Conservation (phyloP, 2,797 vertebrate genomes). For the Brachymystax lenok region DNA sequence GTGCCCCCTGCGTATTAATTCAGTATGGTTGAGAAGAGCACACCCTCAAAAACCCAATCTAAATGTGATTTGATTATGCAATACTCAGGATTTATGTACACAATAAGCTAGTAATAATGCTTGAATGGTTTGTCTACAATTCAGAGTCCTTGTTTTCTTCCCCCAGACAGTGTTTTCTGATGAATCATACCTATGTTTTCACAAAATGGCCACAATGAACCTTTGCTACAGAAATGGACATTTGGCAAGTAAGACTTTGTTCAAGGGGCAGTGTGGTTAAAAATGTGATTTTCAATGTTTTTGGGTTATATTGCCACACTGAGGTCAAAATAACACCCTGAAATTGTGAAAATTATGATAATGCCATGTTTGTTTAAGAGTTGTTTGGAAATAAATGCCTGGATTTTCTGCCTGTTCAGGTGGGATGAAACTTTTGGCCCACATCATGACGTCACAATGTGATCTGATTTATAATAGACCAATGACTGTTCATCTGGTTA, state of each 20-base stretch:
- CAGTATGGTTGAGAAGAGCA: not conserved
- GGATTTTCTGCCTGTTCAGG: no score
- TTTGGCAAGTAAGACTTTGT: not conserved
- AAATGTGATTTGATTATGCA: slow-evolving; percentile 1
- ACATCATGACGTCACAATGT: no score
- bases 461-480: no score
- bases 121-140: not conserved
- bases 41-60: not conserved
- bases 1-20: not conserved
- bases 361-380: no score
- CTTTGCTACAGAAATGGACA: not conserved
- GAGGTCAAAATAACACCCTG: no score
- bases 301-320: no score
- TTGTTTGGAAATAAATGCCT: no score
- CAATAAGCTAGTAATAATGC: not conserved
- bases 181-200: not conserved
- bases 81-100: not conserved
- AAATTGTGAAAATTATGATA: no score
- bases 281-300: no score
- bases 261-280: not conserved
- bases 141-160: not conserved
- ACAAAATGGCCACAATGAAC: not conserved
- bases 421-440: no score
- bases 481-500: no score
- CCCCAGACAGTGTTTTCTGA: not conserved